Base-by-base conservation (phyloP, 2,113 vertebrate species). In the Haemorhous mexicanus region DNA sequence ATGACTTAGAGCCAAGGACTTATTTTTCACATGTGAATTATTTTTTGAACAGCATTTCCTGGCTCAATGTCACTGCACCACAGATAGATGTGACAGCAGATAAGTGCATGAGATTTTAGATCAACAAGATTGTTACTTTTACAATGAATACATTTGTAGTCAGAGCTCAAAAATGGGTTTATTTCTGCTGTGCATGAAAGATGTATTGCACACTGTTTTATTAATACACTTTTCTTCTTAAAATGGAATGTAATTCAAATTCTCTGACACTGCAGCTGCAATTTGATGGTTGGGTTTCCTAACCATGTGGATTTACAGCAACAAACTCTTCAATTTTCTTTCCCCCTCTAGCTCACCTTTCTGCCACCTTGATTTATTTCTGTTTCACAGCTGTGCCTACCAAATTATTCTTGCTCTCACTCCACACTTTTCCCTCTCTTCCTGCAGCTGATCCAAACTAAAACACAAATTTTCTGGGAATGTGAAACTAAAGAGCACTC, bases 281-380 rank as follows among this genome's bases (percentile, higher is more conserved):
- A 76, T 91, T 79, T 8, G 33, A 92, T 82, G 78, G 76, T 14
- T 88, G 61, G 64, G 53, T 87, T 92, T 96, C 78, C 89, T 86
- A 81, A 78, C 91, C 61, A 64, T 20, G 37, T 69, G 82, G 85
- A 83, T 90, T 95, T 90, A 85, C 33, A 80, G 63, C 58, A 95
- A 93, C 69, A 89, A 91, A 91, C 53, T 81, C 86, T 66, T 91
- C 77, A 27, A 78, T 96, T 89, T 93, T 94, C 87, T 89, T 91
- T 53, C 89, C 47, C 23, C 75, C 59, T 63, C 79, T 33, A 82
- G 63, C 70, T 91, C 77, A 94, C 95, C 81, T 91, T 89, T 87
- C 74, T 94, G 73, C 53, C 84, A 96, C 78, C 63, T 79, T 94
- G 89, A 97, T 95, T 93, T 95, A 95, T 95, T 95, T 87, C 91